These are phyloP conservation scores for Caenorhabditis sulstoni DNA, from an alignment of 2,888 invertebrate species.

Conservation along the genomic window DNA sequence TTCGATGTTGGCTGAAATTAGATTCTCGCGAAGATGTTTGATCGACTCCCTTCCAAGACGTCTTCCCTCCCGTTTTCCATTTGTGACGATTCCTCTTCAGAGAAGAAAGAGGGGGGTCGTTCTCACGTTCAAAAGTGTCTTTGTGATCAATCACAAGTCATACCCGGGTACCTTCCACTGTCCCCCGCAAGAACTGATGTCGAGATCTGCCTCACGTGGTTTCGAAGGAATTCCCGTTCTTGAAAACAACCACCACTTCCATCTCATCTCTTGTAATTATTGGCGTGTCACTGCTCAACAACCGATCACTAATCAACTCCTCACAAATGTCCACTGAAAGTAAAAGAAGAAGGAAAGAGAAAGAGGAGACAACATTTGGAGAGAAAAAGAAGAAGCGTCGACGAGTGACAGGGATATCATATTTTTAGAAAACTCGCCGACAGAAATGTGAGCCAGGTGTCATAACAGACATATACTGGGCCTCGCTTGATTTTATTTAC, in stretches of 20 bases:
- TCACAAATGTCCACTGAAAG: slow-evolving; percentile 23
- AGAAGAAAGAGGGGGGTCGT: neutral
- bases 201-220: slow-evolving; percentile 36
- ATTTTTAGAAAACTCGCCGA: slow-evolving; percentile 45
- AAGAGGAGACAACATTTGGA: neutral
- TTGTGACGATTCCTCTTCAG: neutral
- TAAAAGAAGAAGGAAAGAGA: neutral
- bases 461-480: slow-evolving; percentile 30
- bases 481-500: neutral
- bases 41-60: no score
- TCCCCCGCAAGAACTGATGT: slow-evolving; percentile 9
- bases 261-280: slow-evolving; percentile 21
- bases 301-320: slow-evolving; percentile 30
- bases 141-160: slow-evolving; percentile 50
- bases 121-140: slow-evolving; percentile 24
- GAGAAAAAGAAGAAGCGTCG: slow-evolving; percentile 4
- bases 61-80: neutral
- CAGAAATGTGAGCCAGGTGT: slow-evolving; percentile 46
- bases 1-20: no score
- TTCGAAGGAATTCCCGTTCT: slow-evolving; percentile 26
- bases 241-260: slow-evolving; percentile 15
- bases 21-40: no score
- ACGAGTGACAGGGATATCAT: slow-evolving; percentile 42
- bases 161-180: slow-evolving; percentile 7
- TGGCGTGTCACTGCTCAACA: slow-evolving; percentile 20